These are phyloP conservation scores for Ectemnius continuus DNA, from an alignment of 2,888 invertebrate species.

Conservation along the genomic window DNA sequence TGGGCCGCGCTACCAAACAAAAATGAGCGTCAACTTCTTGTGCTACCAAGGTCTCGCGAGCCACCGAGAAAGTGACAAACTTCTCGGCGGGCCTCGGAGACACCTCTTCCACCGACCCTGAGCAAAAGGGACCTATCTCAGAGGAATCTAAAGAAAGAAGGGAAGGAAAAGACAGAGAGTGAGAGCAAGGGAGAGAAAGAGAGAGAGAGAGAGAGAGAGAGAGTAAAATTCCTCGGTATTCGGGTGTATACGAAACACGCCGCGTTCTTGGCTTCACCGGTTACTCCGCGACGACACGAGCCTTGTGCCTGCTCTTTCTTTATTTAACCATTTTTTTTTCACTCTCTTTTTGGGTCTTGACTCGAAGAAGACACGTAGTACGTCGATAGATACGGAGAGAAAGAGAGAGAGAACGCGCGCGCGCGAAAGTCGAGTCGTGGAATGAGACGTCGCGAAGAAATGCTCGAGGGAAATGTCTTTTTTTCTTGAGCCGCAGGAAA, in stretches of 20 bases:
- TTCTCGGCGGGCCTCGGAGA: constrained; percentile 55
- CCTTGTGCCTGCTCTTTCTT: constrained; percentile 52
- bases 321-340: constrained; percentile 34
- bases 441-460: not conserved
- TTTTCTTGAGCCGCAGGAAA: constrained; percentile 7
- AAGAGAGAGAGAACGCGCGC: constrained; percentile 15
- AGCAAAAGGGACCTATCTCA: constrained; percentile 37
- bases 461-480: not conserved
- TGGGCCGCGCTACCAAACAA: constrained; percentile 83
- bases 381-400: constrained; percentile 29
- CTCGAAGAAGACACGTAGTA: constrained; percentile 37
- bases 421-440: not conserved
- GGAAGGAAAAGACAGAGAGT: constrained; percentile 58
- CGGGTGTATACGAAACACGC: constrained; percentile 42
- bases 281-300: constrained; percentile 29
- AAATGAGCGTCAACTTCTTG: constrained; percentile 95
- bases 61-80: constrained; percentile 54
- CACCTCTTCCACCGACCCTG: constrained; percentile 40
- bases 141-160: constrained; percentile 38
- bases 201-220: constrained; percentile 22
- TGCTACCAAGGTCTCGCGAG: constrained; percentile 73
- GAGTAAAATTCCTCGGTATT: constrained; percentile 15
- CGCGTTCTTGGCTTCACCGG: constrained; percentile 22
- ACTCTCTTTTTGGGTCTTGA: constrained; percentile 20
- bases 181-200: not conserved